Evolutionary conservation across 2,113 vertebrate genomes (phyloP).

Genomic region (Tenebrosternarchus preto): DNA sequence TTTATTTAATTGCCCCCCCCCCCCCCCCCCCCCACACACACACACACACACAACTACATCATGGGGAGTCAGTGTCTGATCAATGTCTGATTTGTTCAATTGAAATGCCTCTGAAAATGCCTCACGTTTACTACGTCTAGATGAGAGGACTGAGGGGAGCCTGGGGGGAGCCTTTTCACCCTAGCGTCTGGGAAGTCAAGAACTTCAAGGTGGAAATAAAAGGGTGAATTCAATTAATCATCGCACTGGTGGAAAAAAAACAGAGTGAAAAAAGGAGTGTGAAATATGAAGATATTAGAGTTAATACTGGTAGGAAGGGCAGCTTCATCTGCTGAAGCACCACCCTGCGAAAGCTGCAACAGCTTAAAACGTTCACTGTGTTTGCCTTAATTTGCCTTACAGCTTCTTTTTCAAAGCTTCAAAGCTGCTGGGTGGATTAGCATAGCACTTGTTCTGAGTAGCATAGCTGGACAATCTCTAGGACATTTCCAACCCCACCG

Average conservation of each 20-base stretch:
- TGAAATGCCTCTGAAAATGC: no score
- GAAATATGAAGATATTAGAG: constrained; percentile 10
- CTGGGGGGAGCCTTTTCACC: no score
- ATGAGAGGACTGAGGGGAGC: no score
- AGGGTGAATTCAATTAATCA: no score
- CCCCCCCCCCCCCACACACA: no score
- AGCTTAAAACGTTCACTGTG: background rate
- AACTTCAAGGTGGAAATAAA: no score
- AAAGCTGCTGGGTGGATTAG: constrained; percentile 32
- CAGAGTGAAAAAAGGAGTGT: constrained; percentile 15
- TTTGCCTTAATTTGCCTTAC: background rate
- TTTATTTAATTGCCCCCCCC: background rate
- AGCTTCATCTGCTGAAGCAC: background rate
- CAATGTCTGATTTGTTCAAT: no score
- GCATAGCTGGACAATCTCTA: constrained; percentile 1
- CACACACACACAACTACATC: no score
- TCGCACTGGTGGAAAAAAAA: no score
- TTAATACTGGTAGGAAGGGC: constrained; percentile 21
- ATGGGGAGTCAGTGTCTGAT: no score
- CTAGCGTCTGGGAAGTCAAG: no score
- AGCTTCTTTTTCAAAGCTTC: constrained; percentile 23
- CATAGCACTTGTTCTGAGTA: constrained; percentile 11
- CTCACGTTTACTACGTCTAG: no score
- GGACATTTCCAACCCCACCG: constrained; percentile 2
- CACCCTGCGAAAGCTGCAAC: background rate